A percentile compares a stretch with the other conserved stretches of the same genome.
Conservation (phyloP, 2,113 vertebrate genomes). For the Phylloscopus whistleri region DNA sequence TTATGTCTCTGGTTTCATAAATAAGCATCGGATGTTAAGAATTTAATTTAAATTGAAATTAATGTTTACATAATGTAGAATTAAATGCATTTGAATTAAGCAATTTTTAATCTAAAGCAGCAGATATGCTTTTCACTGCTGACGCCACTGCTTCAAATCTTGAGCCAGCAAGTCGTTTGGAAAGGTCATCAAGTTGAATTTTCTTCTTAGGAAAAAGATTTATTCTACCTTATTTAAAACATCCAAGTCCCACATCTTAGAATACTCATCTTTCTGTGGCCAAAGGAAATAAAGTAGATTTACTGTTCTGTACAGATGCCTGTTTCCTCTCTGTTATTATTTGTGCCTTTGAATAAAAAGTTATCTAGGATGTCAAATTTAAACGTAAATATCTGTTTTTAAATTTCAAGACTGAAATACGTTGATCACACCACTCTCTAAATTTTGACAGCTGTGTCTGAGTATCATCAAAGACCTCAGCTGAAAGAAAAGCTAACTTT, state of each 20-base stretch:
- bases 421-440: background rate
- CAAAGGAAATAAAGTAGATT: background rate
- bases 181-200: background rate
- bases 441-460: background rate
- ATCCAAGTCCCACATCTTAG: background rate
- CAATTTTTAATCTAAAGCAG: background rate
- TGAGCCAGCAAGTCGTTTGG: background rate
- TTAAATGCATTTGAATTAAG: background rate
- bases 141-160: background rate
- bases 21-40: conserved; percentile 6
- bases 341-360: background rate
- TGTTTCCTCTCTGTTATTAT: background rate
- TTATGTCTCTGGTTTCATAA: conserved; percentile 36
- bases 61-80: conserved; percentile 1
- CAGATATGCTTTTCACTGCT: background rate
- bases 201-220: background rate
- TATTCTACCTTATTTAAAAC: background rate
- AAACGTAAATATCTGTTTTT: background rate
- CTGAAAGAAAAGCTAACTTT: background rate
- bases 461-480: background rate
- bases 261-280: background rate
- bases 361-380: background rate
- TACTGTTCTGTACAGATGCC: background rate
- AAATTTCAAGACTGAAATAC: background rate
- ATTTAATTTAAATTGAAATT: conserved; percentile 57